Conservation (phyloP, 2,113 vertebrate species). For the Corythoichthys haematopterus region DNA sequence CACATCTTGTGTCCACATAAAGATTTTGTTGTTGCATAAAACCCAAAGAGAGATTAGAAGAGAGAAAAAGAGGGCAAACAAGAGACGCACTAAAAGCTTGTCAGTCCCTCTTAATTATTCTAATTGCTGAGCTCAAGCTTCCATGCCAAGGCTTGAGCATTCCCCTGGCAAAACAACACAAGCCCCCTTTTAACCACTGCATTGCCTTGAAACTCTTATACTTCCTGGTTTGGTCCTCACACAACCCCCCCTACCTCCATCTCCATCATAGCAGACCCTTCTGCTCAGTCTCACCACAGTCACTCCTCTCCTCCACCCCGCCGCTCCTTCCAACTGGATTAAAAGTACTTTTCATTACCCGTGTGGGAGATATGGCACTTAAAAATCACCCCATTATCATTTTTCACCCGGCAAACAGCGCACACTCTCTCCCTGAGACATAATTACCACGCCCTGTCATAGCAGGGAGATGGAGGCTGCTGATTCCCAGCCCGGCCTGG, state of each 20-base stretch:
- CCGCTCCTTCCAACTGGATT: slow-evolving; percentile 68
- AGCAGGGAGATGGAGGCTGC: slow-evolving; percentile 65
- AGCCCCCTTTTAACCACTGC: slow-evolving; percentile 24
- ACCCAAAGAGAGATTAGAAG: slow-evolving; percentile 6
- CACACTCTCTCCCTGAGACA: slow-evolving; percentile 66
- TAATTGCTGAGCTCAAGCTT: slow-evolving; percentile 68
- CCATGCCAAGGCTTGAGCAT: slow-evolving; percentile 60
- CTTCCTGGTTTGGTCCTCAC: slow-evolving; percentile 42
- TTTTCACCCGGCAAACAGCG: slow-evolving; percentile 73
- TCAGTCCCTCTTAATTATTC: slow-evolving; percentile 68
- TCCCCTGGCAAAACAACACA: slow-evolving; percentile 56
- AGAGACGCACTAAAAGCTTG: slow-evolving; percentile 59
- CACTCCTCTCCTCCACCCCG: slow-evolving; percentile 66
- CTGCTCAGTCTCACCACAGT: slow-evolving; percentile 55
- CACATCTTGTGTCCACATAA: background rate
- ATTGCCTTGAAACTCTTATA: slow-evolving; percentile 50
- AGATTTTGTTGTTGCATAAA: background rate
- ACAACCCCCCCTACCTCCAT: slow-evolving; percentile 55
- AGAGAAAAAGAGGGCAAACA: slow-evolving; percentile 27
- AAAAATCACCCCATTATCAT: slow-evolving; percentile 76
- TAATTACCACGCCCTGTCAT: slow-evolving; percentile 72
- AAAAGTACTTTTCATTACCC: slow-evolving; percentile 76
- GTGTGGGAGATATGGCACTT: slow-evolving; percentile 72
- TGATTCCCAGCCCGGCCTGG: slow-evolving; percentile 66
- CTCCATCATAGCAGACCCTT: slow-evolving; percentile 66